Base-by-base conservation (phyloP, 1,140 invertebrate genomes). In the Ectropis grisescens region DNA sequence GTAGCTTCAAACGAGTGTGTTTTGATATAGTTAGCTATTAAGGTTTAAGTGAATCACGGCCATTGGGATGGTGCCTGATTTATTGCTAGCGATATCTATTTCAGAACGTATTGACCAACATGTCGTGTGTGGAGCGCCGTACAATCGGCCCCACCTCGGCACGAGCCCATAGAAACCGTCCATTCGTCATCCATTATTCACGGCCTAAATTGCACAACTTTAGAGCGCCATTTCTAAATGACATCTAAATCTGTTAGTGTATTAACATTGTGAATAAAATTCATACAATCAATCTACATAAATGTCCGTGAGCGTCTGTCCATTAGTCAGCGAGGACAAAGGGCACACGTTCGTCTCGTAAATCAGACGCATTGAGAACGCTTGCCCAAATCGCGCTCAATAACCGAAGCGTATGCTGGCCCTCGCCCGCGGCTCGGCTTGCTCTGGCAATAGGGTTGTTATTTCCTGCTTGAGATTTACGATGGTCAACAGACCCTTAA, bases 231-330 rank as follows among this genome's bases (percentile, higher is more conserved):
- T 81, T 81, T 78, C 76, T 76, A 81, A 81, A 78, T 81, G 76
- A 81, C 76, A 75, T 76, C 76, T 81, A 81, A 81, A 81, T 78
- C 76, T 81, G 72, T 81, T 78, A 76, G 53, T 78, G 76, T 81
- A 81, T 81, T 81, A 81, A 78, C 76, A 78, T 78, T 76, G 72
- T 81, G 72, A 81, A 81, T 81, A 78, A 81, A 81, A 81, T 81
- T 81, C 57, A 81, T 78, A 78, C 72, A 81, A 81, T 81, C 71
- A 81, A 78, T 81, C 76, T 81, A 81, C 76, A 81, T 78, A 81
- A 81, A 76, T 76, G 76, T 81, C 72, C 69, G 67, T 78, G 72
- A 74, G 70, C 70, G 72, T 72, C 65, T 60, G 71, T 75, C 76
- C 76, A 81, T 81, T 81, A 81, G 70, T 81, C 69, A 81, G 64